Evolutionary conservation across 2,888 invertebrate genomes (phyloP), one percentile per base, ranked within the genome.

Genomic region (Eumacrocentrus americanus): DNA sequence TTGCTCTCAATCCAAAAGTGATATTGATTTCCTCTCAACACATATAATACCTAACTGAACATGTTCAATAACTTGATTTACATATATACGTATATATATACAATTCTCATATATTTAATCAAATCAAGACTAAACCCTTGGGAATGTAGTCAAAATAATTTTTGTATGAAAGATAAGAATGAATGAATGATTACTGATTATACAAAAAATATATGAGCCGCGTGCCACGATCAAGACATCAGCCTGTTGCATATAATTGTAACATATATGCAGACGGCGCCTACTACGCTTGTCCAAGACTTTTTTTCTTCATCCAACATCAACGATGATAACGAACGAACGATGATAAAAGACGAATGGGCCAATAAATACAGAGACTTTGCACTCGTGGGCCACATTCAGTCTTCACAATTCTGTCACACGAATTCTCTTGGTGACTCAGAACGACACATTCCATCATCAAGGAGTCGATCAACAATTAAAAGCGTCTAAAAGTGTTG

Each of bases 361-460:
- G 63, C 72, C 67, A 74, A 75, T 75, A 75, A 73, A 75, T 75
- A 68, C 66, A 44, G 71, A 62, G 69, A 74, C 75, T 74, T 73
- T 74, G 74, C 66, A 70, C 70, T 68, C 64, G 54, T 58, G 56
- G 61, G 42, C 57, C 68, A 57, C 42, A 54, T 44, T 54, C 42
- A 6, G 40, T 25, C 11, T 29, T 34, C 70, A 71, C 64, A 29
- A 71, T 62, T 69, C 69, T 61, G 67, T 66, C 55, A 65, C 63
- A 65, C 63, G 61, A 63, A 63, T 63, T 67, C 51, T 48, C 47
- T 57, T 53, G n/a, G n/a, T n/a, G n/a, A 40, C 58, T 61, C 66
- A 59, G 62, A 61, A 63, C n/a, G n/a, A n/a, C n/a, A 61, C 61
- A 62, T 54, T 62, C 61, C 29, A 63, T 57, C 52, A 66, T 60